These are phyloP conservation scores for Sipha flava DNA, from an alignment of 1,140 invertebrate genomes.

Conservation along the genomic window DNA sequence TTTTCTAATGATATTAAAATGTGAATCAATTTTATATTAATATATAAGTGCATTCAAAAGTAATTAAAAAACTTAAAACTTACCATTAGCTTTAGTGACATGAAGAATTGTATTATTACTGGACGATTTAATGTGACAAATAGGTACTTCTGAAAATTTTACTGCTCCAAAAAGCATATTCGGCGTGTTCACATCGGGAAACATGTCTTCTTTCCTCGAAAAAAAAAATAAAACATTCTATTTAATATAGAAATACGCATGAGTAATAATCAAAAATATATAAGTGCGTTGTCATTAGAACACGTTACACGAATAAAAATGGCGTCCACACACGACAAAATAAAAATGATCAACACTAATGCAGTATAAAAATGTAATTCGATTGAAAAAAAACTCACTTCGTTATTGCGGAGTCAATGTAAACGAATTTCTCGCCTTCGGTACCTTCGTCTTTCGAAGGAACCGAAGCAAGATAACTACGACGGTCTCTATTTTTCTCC, in stretches of 20 bases:
- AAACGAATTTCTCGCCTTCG: slow-evolving; percentile 53
- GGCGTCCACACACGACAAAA: slow-evolving; percentile 2
- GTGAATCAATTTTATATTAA: neutral
- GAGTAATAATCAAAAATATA: neutral
- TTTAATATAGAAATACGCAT: neutral
- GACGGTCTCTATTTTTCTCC: slow-evolving; percentile 21
- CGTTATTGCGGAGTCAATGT: slow-evolving; percentile 48
- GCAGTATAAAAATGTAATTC: slow-evolving; percentile 38
- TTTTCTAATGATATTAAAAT: no score
- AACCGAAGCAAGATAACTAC: neutral
- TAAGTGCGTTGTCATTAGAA: neutral
- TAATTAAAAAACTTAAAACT: slow-evolving; percentile 3
- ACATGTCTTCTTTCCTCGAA: slow-evolving; percentile 58
- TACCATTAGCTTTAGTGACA: slow-evolving; percentile 60
- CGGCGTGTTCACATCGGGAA: slow-evolving; percentile 63
- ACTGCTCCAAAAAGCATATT: slow-evolving; percentile 66
- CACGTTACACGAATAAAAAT: neutral
- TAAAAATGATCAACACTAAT: neutral
- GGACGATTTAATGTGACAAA: slow-evolving; percentile 69
- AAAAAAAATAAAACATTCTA: slow-evolving; percentile 35
- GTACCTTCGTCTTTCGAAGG: slow-evolving; percentile 53
- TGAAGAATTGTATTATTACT: slow-evolving; percentile 81
- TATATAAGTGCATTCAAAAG: neutral
- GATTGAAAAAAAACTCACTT: slow-evolving; percentile 15
- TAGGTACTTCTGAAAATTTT: slow-evolving; percentile 67